Base-by-base conservation (phyloP, 2,113 vertebrate genomes). In the Vulpes ferrilata region DNA sequence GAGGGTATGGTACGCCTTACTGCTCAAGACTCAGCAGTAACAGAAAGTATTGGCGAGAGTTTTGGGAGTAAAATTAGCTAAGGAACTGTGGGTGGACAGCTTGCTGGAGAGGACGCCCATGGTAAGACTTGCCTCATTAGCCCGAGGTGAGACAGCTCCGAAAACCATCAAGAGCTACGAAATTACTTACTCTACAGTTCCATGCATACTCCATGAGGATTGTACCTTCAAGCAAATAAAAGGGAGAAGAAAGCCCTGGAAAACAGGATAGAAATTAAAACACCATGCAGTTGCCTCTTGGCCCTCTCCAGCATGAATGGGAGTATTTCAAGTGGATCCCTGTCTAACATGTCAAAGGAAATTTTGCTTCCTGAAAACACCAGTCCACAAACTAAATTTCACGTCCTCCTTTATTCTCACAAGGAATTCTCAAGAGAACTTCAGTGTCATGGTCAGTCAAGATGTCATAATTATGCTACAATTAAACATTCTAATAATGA, bases 41-140 rank as follows among this genome's bases (percentile, higher is more conserved):
- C 22, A 0, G 0, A 69, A 73, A 48, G 15, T 38, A 10, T 86
- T 22, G 19, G 10, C 7, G 43, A 69, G 87, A 85, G 71, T 57
- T 60, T 82, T 11, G 25, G 82, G 86, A 79, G 76, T 53, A 67
- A 97, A 96, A 94, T 93, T 57, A 97, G 90, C 88, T 91, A 65
- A 35, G 87, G 79, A 80, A 35, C 43, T 76, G 87, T 97, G 91
- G 93, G 93, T 90, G 76, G 93, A 96, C 80, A 94, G 94, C 53
- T 71, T 43, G 74, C 19, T 19, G 55, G 35, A 85, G 55, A 89
- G 53, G n/a, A 88, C 64, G 51, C 23, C 69, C 48, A 11, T 16
- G 89, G 48, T 88, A 94, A 96, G 71, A 73, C 60, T 55, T 81
- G 74, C 27, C 91, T 97, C 92, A 65, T 94, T 59, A 95, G 92